A percentile compares a stretch with the other conserved stretches of the same genome.
Evolutionary conservation across 2,888 invertebrate species (phyloP).

Genomic region (Hyposoter dolosus): DNA sequence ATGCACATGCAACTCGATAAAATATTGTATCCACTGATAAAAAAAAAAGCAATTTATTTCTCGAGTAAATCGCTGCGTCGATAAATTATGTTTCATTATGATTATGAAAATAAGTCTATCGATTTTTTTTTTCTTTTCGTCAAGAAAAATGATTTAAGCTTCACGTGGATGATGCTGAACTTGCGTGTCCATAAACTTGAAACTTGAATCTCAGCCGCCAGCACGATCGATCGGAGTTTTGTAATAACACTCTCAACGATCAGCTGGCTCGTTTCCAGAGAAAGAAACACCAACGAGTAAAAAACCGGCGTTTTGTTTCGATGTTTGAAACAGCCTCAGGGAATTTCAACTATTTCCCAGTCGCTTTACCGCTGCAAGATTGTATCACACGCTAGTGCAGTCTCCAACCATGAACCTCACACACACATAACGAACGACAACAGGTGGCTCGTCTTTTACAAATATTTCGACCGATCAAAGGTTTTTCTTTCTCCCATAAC

Average conservation of each 20-base stretch:
- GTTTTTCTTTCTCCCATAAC: background rate
- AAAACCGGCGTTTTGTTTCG: slow-evolving; percentile 20
- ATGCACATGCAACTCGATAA: background rate
- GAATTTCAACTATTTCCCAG: slow-evolving; percentile 51
- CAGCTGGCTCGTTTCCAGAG: slow-evolving; percentile 52
- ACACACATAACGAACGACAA: slow-evolving; percentile 5
- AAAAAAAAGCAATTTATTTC: background rate
- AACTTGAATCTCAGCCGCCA: slow-evolving; percentile 41
- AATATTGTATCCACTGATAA: background rate
- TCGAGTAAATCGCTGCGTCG: background rate
- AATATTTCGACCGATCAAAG: background rate
- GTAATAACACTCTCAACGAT: slow-evolving; percentile 27
- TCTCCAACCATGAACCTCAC: slow-evolving; percentile 11
- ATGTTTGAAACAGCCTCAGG: background rate
- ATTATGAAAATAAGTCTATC: background rate
- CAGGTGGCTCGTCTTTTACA: slow-evolving; percentile 35
- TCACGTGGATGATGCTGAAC: background rate
- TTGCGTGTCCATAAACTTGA: slow-evolving; percentile 54
- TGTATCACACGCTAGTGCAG: background rate
- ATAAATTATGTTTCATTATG: background rate
- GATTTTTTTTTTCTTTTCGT: background rate
- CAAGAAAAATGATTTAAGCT: background rate
- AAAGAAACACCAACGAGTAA: slow-evolving; percentile 11
- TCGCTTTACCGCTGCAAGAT: background rate
- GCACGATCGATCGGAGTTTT: slow-evolving; percentile 15